phyloP scores from a whole-genome alignment of 2,797 vertebrate species.

The Notoglanidium macrostoma region DNA sequence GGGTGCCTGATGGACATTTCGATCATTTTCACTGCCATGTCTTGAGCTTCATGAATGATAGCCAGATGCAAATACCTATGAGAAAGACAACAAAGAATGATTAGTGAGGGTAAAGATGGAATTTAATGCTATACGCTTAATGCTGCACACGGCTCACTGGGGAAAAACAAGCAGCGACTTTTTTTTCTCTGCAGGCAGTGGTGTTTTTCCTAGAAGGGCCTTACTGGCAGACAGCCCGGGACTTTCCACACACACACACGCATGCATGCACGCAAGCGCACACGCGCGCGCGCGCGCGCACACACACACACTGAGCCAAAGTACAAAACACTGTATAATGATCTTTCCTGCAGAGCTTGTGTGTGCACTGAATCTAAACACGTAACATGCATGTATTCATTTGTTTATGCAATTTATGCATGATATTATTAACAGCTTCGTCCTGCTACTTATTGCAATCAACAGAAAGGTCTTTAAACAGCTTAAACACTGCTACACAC shows the following conservation, averaged over 20 bases:
- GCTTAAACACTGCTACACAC: neutral
- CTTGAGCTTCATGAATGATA: conserved; percentile 90
- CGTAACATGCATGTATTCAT: neutral
- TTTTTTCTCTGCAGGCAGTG: conserved; percentile 32
- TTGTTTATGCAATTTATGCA: no score
- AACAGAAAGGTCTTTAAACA: neutral
- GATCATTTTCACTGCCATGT: conserved; percentile 82
- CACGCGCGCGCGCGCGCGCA: conserved; percentile 67
- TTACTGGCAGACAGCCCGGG: conserved; percentile 86
- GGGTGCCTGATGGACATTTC: conserved; percentile 76
- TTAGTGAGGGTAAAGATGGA: neutral
- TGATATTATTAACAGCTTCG: neutral
- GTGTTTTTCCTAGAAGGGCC: conserved; percentile 69
- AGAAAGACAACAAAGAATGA: conserved; percentile 15
- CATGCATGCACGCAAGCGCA: conserved; percentile 88
- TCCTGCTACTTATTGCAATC: neutral
- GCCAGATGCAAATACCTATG: conserved; percentile 90
- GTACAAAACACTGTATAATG: conserved; percentile 62
- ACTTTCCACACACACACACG: conserved; percentile 80
- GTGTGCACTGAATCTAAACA: neutral
- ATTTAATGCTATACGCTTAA: neutral
- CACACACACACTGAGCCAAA: conserved; percentile 68
- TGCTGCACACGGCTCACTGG: conserved; percentile 19
- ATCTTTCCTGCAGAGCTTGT: conserved; percentile 52
- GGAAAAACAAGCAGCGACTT: conserved; percentile 27